These are phyloP conservation scores for Calliphora vicina DNA, from an alignment of 1,140 invertebrate species.

Conservation along the genomic window DNA sequence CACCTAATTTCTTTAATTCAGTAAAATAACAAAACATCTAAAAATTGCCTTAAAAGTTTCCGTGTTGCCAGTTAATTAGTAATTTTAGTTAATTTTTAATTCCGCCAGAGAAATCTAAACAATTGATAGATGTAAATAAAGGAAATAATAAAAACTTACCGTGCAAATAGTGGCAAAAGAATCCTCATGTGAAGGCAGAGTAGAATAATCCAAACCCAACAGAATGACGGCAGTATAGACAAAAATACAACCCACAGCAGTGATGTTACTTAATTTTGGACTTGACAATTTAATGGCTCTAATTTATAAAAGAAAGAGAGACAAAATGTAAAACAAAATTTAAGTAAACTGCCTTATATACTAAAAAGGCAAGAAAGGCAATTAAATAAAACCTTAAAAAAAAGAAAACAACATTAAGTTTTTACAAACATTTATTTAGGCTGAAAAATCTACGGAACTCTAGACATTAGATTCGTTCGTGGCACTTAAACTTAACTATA, in stretches of 20 bases:
- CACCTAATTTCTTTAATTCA: too few relatives aligned
- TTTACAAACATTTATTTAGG: too few relatives aligned
- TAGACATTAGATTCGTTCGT: too few relatives aligned
- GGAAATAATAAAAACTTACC: conserved; percentile 68
- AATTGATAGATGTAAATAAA: neutral
- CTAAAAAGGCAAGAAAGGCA: conserved; percentile 25
- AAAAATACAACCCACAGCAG: conserved; percentile 91
- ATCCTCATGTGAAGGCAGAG: conserved; percentile 70
- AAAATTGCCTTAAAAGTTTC: neutral
- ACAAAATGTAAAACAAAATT: neutral
- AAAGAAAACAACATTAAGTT: too few relatives aligned
- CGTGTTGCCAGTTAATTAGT: neutral
- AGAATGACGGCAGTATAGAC: conserved; percentile 94
- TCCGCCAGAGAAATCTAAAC: neutral
- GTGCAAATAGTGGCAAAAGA: conserved; percentile 85
- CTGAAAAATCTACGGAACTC: too few relatives aligned
- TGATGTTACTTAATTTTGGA: conserved; percentile 95
- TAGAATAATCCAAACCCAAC: conserved; percentile 85
- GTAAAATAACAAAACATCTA: too few relatives aligned
- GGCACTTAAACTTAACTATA: too few relatives aligned
- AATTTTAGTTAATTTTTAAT: neutral
- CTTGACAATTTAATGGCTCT: conserved; percentile 91
- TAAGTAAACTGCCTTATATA: conserved; percentile 28
- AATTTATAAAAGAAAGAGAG: conserved; percentile 36
- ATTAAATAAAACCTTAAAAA: conserved; percentile 5